These are phyloP conservation scores for Gymnarchus niloticus DNA, from an alignment of 2,113 vertebrate species.

Conservation along the genomic window DNA sequence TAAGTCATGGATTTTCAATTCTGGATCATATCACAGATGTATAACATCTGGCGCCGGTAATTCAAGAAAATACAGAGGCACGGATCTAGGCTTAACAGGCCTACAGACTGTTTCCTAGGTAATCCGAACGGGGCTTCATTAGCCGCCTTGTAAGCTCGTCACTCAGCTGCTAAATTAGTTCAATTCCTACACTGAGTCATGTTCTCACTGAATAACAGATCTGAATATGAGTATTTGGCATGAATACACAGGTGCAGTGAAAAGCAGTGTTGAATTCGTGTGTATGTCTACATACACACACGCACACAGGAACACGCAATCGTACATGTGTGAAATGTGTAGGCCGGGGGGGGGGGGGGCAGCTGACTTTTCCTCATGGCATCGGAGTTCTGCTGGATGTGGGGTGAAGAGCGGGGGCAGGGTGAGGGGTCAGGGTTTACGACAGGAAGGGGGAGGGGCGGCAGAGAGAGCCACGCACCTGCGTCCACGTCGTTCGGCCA, in stretches of 20 bases:
- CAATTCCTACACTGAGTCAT: background rate
- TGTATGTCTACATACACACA: background rate
- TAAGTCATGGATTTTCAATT: no score
- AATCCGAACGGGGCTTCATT: background rate
- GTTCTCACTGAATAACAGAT: background rate
- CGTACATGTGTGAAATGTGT: background rate
- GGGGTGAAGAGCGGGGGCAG: constrained; percentile 14
- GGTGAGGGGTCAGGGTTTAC: constrained; percentile 16
- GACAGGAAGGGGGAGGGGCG: background rate
- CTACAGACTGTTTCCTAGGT: background rate
- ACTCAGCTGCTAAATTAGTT: background rate
- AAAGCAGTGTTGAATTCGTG: background rate
- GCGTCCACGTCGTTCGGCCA: constrained; percentile 90
- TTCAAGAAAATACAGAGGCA: no score
- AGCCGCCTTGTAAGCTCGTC: background rate
- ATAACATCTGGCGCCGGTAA: no score
- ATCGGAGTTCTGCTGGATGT: constrained; percentile 2
- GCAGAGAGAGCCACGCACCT: constrained; percentile 56
- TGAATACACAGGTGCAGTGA: background rate
- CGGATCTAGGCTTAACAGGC: background rate
- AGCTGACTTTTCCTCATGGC: background rate
- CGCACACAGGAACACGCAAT: background rate
- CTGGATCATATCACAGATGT: no score
- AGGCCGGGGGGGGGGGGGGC: background rate
- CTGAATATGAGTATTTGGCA: background rate